Conservation (phyloP, 2,797 vertebrate genomes). For the Triplophysa yarkandensis region DNA sequence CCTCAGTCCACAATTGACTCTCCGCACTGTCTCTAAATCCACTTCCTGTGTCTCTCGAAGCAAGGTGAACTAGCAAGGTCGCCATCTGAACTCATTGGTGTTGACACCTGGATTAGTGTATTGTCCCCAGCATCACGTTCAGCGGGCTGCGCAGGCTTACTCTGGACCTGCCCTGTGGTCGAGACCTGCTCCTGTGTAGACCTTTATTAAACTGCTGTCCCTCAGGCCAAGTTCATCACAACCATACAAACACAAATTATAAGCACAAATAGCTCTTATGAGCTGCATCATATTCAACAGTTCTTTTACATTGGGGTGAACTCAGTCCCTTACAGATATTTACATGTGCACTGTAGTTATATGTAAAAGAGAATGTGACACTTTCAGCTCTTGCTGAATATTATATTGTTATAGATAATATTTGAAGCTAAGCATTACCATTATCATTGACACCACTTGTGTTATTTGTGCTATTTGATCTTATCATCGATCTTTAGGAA, state of each 20-base stretch:
- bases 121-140: conserved; percentile 63
- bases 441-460: background rate
- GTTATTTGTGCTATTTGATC: background rate
- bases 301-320: no score
- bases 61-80: conserved; percentile 84
- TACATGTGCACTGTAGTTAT: no score
- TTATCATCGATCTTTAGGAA: background rate
- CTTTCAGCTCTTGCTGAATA: background rate
- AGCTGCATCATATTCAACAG: no score
- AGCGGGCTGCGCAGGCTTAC: conserved; percentile 61
- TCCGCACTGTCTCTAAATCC: conserved; percentile 69
- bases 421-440: background rate
- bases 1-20: conserved; percentile 68
- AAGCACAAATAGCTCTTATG: conserved; percentile 63
- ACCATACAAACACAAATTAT: conserved; percentile 60
- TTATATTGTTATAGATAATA: background rate
- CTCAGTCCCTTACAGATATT: conserved; percentile 22
- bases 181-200: conserved; percentile 9
- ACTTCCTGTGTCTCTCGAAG: conserved; percentile 75
- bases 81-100: conserved; percentile 73
- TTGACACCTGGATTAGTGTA: conserved; percentile 74
- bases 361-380: background rate
- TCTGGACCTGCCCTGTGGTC: conserved; percentile 39
- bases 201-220: conserved; percentile 38
- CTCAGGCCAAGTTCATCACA: conserved; percentile 52